Evolutionary conservation across 2,113 vertebrate species (phyloP).

Genomic region (Caracal caracal): DNA sequence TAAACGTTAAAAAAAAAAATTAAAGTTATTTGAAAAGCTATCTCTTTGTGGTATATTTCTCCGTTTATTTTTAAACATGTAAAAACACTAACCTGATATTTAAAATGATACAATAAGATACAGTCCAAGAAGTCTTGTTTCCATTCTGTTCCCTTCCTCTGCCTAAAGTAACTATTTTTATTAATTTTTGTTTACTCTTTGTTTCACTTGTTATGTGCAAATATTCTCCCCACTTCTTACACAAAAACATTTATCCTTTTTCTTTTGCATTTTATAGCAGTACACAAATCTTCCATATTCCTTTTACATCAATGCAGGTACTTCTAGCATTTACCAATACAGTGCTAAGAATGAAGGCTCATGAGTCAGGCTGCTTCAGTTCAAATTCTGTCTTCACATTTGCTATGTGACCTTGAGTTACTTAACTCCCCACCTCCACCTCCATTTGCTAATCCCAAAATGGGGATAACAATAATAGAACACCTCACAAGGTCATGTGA

Average conservation of each 20-base stretch:
- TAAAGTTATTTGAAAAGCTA: not conserved
- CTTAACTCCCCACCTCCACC: not conserved
- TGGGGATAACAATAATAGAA: not conserved
- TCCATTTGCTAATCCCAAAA: not conserved
- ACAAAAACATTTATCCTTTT: not conserved
- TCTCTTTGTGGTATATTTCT: not conserved
- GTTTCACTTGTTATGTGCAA: not conserved
- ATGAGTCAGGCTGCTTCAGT: not conserved
- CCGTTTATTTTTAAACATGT: not conserved
- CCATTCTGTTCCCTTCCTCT: not conserved
- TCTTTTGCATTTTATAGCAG: not conserved
- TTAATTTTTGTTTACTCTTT: not conserved
- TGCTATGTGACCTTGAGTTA: not conserved
- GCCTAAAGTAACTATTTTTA: not conserved
- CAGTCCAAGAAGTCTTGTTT: not conserved
- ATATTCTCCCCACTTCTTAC: not conserved
- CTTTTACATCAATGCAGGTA: not conserved
- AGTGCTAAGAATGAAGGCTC: not conserved
- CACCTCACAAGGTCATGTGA: not conserved
- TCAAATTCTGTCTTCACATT: not conserved
- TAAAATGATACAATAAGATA: not conserved
- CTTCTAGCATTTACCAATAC: not conserved
- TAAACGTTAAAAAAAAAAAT: not conserved
- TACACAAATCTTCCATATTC: not conserved
- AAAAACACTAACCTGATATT: not conserved